Percentiles rank a stretch among this genome's conserved stretches.
phyloP scores from a whole-genome alignment of 2,797 vertebrate genomes.

The Phrynocephalus vlangalii region DNA sequence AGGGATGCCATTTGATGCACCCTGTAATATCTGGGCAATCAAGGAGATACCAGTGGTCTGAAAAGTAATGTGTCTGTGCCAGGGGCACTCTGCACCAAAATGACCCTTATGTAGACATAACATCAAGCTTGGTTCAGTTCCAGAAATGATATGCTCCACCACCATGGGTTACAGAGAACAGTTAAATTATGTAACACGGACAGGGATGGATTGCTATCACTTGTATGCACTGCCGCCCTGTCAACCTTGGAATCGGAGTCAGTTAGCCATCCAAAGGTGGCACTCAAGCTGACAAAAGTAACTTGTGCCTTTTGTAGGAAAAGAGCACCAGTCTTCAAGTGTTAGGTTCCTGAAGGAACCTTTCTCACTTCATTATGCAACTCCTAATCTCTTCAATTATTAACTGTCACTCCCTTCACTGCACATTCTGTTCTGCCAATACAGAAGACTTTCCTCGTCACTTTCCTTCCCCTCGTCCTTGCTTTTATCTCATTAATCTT shows the following conservation, averaged over 20 bases:
- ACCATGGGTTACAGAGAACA: not conserved
- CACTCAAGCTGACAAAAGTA: not conserved
- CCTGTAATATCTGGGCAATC: not conserved
- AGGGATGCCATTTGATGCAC: too few species aligned
- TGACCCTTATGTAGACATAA: not conserved
- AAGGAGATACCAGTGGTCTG: not conserved
- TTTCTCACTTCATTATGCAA: constrained; percentile 3
- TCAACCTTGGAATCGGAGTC: not conserved
- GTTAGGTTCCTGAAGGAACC: not conserved
- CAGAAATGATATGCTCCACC: not conserved
- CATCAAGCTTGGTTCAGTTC: not conserved
- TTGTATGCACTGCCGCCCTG: not conserved
- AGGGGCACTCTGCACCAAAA: not conserved
- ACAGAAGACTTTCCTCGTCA: not conserved
- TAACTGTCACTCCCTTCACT: constrained; percentile 11
- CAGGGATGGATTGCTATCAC: not conserved
- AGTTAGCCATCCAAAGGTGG: not conserved
- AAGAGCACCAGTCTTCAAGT: not conserved
- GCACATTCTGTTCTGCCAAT: not conserved
- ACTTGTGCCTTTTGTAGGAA: not conserved
- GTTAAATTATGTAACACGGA: not conserved
- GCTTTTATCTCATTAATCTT: constrained; percentile 35
- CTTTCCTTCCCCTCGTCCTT: constrained; percentile 9
- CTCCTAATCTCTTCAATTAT: constrained; percentile 21
- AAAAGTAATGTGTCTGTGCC: not conserved